phyloP scores from a whole-genome alignment of 2,888 invertebrate species.

The Eugnorisma glareosa region DNA sequence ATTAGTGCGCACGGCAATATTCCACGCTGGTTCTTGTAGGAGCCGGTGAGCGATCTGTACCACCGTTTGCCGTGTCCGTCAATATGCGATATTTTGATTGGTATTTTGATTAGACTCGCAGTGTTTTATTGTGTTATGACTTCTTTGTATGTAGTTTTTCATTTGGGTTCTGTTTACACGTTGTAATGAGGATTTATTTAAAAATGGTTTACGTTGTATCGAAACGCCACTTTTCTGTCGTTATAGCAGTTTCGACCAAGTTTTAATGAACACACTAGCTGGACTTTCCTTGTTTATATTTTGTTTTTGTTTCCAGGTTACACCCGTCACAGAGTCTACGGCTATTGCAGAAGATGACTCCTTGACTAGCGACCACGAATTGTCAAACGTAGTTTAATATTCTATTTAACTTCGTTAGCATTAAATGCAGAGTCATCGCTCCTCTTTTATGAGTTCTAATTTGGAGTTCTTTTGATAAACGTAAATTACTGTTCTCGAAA shows the following conservation, averaged over 20 bases:
- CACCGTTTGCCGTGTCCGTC: constrained; percentile 75
- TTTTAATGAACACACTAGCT: too few species aligned
- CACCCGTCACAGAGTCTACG: too few species aligned
- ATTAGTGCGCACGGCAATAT: constrained; percentile 89
- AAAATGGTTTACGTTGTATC: background rate
- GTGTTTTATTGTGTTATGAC: constrained; percentile 71
- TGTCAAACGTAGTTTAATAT: background rate
- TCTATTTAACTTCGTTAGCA: background rate
- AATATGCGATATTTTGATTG: constrained; percentile 83
- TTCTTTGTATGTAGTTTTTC: constrained; percentile 57
- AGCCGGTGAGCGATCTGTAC: constrained; percentile 73
- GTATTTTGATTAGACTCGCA: constrained; percentile 80
- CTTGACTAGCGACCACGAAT: background rate
- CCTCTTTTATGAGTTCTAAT: background rate
- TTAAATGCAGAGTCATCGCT: background rate
- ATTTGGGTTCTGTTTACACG: background rate
- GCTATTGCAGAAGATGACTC: background rate
- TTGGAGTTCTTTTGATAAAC: too few species aligned
- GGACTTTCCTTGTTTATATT: background rate
- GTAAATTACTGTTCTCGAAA: background rate
- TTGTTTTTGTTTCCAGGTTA: background rate
- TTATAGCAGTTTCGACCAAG: background rate
- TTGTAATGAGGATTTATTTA: constrained; percentile 3
- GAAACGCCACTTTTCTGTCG: background rate
- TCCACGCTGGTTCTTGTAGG: constrained; percentile 88